Conservation (phyloP, 1,140 invertebrate genomes). For the Neelides sp. region DNA sequence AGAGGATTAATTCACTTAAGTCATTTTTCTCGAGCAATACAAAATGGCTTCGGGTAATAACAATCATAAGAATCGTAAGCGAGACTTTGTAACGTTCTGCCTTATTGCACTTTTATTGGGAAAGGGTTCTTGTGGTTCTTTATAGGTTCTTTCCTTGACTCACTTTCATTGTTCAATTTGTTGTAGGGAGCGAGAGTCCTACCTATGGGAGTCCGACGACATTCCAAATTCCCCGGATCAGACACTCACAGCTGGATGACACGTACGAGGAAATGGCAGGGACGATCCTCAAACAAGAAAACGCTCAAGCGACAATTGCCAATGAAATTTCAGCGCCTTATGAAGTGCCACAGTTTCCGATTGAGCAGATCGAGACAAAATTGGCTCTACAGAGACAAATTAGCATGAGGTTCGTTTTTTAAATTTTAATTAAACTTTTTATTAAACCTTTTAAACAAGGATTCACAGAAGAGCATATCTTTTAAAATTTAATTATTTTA, state of each 20-base stretch:
- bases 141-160: too few relatives aligned
- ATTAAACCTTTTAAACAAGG: constrained; percentile 11
- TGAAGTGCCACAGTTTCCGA: constrained; percentile 91
- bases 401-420: constrained; percentile 54
- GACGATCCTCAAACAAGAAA: constrained; percentile 36
- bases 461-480: neutral
- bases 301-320: constrained; percentile 40
- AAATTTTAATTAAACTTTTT: constrained; percentile 5
- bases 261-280: constrained; percentile 38
- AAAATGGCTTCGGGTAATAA: too few relatives aligned
- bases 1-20: too few relatives aligned
- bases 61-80: too few relatives aligned
- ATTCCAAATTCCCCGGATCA: constrained; percentile 29
- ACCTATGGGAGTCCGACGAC: constrained; percentile 30
- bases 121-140: too few relatives aligned
- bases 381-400: constrained; percentile 79
- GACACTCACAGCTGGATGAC: constrained; percentile 32
- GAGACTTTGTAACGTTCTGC: too few relatives aligned
- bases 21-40: too few relatives aligned
- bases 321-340: constrained; percentile 88
- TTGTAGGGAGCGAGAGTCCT: constrained; percentile 30
- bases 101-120: too few relatives aligned
- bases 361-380: constrained; percentile 90
- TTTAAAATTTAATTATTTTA: neutral
- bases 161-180: too few relatives aligned